A percentile compares a stretch with the other conserved stretches of the same genome.
Conservation (phyloP, 1,140 invertebrate species). For the Drosophila athabasca region DNA sequence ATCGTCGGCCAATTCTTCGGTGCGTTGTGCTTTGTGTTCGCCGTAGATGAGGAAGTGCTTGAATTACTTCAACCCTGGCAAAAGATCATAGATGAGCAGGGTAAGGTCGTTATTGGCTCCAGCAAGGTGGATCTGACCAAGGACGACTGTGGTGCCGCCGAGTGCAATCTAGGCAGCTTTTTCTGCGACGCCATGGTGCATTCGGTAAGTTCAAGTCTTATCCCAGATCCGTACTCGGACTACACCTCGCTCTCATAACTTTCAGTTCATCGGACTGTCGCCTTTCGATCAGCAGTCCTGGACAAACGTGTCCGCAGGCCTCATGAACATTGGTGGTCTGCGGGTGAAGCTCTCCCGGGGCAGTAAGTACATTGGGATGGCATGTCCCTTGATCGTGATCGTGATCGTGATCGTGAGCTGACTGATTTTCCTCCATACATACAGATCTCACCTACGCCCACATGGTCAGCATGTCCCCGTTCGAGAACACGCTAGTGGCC, state of each 20-base stretch:
- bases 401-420: neutral
- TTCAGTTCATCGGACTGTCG: conserved; percentile 67
- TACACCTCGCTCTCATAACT: neutral
- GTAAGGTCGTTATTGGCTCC: conserved; percentile 85
- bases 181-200: conserved; percentile 90
- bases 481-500: conserved; percentile 88
- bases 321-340: conserved; percentile 89
- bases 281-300: conserved; percentile 83
- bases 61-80: conserved; percentile 86
- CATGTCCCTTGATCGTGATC: neutral
- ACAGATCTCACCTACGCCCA: conserved; percentile 88
- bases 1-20: too few relatives aligned
- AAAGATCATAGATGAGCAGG: conserved; percentile 85
- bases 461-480: conserved; percentile 88
- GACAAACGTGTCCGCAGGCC: conserved; percentile 88
- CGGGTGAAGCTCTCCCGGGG: conserved; percentile 85
- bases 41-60: conserved; percentile 81
- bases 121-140: conserved; percentile 86
- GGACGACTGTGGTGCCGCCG: conserved; percentile 85
- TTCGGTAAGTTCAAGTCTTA: conserved; percentile 57
- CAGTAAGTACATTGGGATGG: conserved; percentile 74
- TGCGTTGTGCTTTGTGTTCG: conserved; percentile 4
- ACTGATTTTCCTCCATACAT: conserved; percentile 39
- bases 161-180: conserved; percentile 91
- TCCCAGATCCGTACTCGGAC: neutral